Evolutionary conservation across 2,797 vertebrate species (phyloP).

Genomic region (Dermochelys coriacea): DNA sequence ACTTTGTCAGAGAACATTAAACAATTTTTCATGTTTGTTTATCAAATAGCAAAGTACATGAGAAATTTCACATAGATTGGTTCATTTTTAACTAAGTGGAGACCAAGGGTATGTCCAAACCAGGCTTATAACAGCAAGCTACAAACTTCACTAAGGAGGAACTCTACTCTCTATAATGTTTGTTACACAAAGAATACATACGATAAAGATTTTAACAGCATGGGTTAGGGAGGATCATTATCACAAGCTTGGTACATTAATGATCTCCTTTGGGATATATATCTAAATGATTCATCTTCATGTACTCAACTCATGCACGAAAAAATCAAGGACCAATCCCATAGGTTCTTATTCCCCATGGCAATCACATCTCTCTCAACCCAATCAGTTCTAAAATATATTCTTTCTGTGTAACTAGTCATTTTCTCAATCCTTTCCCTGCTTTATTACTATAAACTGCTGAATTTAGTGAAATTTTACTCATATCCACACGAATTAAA

Average conservation of each 20-base stretch:
- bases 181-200: fast-evolving
- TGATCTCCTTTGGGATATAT: neutral
- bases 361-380: neutral
- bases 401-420: neutral
- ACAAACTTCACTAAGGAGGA: neutral
- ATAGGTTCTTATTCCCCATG: neutral
- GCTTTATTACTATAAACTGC: neutral
- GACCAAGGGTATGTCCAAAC: neutral
- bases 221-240: neutral
- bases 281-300: neutral
- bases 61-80: neutral
- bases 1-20: neutral
- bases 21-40: neutral
- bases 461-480: neutral
- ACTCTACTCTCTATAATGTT: neutral
- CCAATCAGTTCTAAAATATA: neutral
- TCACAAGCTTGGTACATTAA: neutral
- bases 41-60: neutral
- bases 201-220: neutral
- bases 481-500: slow-evolving; percentile 13
- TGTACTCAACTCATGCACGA: neutral
- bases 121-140: neutral
- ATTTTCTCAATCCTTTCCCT: neutral
- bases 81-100: neutral
- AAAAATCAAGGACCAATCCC: neutral